These are phyloP conservation scores for Hirudinaria manillensis DNA, from an alignment of 2,888 invertebrate species.

Conservation along the genomic window DNA sequence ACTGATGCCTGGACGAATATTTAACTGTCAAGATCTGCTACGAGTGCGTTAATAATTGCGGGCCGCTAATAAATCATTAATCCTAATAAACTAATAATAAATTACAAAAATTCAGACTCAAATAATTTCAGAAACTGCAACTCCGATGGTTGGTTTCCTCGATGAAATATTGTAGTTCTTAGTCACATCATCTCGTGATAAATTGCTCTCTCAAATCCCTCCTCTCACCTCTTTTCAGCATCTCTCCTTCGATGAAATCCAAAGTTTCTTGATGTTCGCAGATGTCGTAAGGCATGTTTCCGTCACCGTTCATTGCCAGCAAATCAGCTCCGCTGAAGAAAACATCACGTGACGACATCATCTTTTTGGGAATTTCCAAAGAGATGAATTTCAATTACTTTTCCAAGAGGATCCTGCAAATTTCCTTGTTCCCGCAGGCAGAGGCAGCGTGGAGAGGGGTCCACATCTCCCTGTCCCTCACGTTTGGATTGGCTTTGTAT, in stretches of 20 bases:
- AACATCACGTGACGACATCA: neutral
- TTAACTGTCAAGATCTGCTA: too few species aligned
- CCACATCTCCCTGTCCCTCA: slow-evolving; percentile 94
- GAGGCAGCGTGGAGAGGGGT: slow-evolving; percentile 97
- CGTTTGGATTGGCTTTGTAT: slow-evolving; percentile 85
- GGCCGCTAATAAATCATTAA: too few species aligned
- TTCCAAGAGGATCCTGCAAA: slow-evolving; percentile 83
- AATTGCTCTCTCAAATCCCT: too few species aligned
- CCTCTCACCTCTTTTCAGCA: slow-evolving; percentile 74
- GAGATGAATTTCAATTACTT: slow-evolving; percentile 53
- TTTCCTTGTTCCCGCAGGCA: slow-evolving; percentile 90
- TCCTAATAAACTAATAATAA: too few species aligned
- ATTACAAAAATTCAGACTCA: too few species aligned
- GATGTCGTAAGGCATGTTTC: slow-evolving; percentile 99
- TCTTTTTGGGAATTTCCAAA: neutral
- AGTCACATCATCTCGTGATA: too few species aligned
- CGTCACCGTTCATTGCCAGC: slow-evolving; percentile 94
- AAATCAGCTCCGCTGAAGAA: slow-evolving; percentile 75
- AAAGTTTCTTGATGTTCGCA: slow-evolving; percentile 94
- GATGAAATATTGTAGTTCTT: too few species aligned
- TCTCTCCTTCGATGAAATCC: slow-evolving; percentile 91
- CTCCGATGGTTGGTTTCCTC: too few species aligned
- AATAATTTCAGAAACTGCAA: too few species aligned
- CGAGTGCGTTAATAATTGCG: too few species aligned
- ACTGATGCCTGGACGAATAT: too few species aligned